Evolutionary conservation across 1,140 invertebrate species (phyloP).

Genomic region (Hyles vespertilio): DNA sequence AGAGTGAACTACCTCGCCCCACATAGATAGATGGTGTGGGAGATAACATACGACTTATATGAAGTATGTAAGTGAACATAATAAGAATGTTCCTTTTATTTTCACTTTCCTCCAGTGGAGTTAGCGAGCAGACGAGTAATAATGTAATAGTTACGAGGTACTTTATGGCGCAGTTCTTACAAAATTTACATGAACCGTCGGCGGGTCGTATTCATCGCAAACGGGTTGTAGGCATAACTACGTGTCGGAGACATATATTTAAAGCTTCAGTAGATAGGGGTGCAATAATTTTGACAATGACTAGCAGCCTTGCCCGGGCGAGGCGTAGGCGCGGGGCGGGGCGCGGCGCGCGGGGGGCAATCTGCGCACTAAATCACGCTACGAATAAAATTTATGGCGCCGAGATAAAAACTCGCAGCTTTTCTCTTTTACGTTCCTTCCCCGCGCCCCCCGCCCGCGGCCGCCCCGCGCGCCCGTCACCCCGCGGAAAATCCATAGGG

Average conservation of each 20-base stretch:
- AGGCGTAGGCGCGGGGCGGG: slow-evolving; percentile 67
- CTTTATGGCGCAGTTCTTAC: slow-evolving; percentile 33
- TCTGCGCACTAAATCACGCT: slow-evolving; percentile 77
- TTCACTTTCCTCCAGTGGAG: slow-evolving; percentile 6
- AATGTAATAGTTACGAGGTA: slow-evolving; percentile 7
- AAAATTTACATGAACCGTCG: slow-evolving; percentile 36
- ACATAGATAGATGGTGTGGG: no score
- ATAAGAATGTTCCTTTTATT: slow-evolving; percentile 13
- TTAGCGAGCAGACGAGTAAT: no score
- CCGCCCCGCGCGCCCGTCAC: slow-evolving; percentile 37
- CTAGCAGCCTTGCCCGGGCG: slow-evolving; percentile 71
- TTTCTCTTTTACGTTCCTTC: slow-evolving; percentile 77
- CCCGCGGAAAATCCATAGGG: slow-evolving; percentile 73
- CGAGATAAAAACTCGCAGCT: slow-evolving; percentile 78
- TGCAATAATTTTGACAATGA: slow-evolving; percentile 76
- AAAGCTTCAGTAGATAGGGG: slow-evolving; percentile 74
- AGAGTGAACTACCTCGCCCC: no score
- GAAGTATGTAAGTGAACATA: no score
- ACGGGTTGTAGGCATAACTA: slow-evolving; percentile 62
- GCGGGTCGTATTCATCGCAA: slow-evolving; percentile 35
- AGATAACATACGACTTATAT: no score
- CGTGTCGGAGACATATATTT: slow-evolving; percentile 72
- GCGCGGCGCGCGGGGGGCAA: slow-evolving; percentile 59
- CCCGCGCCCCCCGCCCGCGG: slow-evolving; percentile 30
- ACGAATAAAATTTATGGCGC: slow-evolving; percentile 78